Conservation (phyloP, 2,113 vertebrate genomes). For the Salvelinus sp. region DNA sequence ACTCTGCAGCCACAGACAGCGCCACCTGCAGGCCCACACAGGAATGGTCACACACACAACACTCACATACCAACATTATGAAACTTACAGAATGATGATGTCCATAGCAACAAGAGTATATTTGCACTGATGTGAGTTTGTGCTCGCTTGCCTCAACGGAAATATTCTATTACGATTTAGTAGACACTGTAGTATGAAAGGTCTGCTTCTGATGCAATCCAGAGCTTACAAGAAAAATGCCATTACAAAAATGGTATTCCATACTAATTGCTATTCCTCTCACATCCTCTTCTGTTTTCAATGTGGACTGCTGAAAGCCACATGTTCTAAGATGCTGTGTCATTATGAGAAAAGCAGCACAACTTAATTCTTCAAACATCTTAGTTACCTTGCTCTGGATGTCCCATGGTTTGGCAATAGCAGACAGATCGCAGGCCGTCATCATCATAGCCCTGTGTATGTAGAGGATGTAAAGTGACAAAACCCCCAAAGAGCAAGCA, state of each 20-base stretch:
- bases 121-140: not conserved
- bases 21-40: conserved; percentile 69
- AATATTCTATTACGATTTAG: not conserved
- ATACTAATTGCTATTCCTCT: not conserved
- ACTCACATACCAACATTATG: not conserved
- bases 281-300: not conserved
- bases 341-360: not conserved
- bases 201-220: not conserved
- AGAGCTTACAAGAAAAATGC: not conserved
- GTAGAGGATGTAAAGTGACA: not conserved
- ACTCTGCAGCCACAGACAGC: conserved; percentile 78
- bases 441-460: conserved; percentile 81
- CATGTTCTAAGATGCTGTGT: not conserved
- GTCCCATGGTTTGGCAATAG: conserved; percentile 82
- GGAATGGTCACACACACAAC: not conserved
- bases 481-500: too few relatives aligned
- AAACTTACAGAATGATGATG: not conserved
- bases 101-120: not conserved
- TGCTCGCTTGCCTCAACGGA: not conserved
- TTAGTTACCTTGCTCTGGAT: conserved; percentile 77
- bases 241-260: not conserved
- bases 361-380: not conserved
- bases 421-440: conserved; percentile 81
- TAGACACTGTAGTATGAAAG: not conserved
- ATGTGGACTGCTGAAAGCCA: not conserved